Conservation (phyloP, 2,113 vertebrate species). For the Pardalotus punctatus region DNA sequence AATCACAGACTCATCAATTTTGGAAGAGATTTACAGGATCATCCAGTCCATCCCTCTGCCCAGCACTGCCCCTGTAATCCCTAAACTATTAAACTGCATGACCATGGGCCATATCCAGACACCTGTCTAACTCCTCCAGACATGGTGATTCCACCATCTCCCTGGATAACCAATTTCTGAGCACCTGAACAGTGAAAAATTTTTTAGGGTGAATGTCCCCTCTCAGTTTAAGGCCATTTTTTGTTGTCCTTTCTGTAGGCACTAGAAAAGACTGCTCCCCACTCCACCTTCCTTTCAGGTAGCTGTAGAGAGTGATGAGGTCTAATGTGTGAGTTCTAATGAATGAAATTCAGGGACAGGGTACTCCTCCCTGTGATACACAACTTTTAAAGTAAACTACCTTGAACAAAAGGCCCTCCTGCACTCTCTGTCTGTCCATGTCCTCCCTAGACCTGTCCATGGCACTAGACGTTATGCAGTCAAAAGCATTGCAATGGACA, state of each 20-base stretch:
- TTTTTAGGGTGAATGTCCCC: neutral
- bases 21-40: too few species aligned
- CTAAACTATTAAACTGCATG: accelerated
- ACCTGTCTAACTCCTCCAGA: accelerated
- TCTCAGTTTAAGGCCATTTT: neutral
- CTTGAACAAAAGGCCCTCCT: accelerated
- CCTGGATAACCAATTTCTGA: neutral
- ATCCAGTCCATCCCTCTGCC: accelerated
- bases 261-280: accelerated
- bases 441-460: accelerated
- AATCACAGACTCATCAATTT: neutral
- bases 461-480: accelerated
- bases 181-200: accelerated
- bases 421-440: accelerated
- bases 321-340: neutral
- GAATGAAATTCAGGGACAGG: too few species aligned
- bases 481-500: accelerated
- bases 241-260: neutral
- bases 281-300: neutral
- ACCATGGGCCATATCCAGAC: accelerated
- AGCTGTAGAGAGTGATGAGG: neutral
- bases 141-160: neutral
- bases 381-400: accelerated
- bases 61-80: neutral
- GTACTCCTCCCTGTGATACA: accelerated